Base-by-base conservation (phyloP, 2,888 invertebrate genomes). In the Spicauda simplicius region DNA sequence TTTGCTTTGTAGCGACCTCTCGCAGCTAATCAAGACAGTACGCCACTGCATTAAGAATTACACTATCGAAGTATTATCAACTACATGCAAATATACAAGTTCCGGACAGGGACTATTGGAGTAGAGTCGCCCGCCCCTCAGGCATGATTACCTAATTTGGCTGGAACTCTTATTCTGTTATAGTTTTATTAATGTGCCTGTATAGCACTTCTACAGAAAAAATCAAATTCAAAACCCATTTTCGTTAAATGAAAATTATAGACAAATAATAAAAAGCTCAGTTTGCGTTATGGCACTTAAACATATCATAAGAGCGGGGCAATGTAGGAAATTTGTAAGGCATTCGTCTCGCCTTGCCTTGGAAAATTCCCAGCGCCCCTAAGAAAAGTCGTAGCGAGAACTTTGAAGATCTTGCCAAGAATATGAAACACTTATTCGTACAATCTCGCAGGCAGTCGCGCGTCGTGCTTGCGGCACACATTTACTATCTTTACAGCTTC, bases 341-440 rank as follows among this genome's bases (percentile, higher is more conserved):
- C 59, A 65, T 54, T 65, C 19, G 53, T 64, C 37, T 52, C 30
- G 30, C 30, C 59, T 58, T 64, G 57, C 54, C 53, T 59, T 65
- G 58, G 45, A 65, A 65, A 59, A 54, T 45, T 45, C 52, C 19
- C 65, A 11, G 19, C 53, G 18, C 54, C 41, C 30, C 25, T 30
- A 59, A 53, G 59, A 59, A 62, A 64, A 64, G 64, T 41, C 52
- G 41, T 52, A n/a, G 33, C 11, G 52, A 53, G 53, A 64, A 58
- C 45, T 59, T 59, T 64, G 41, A 64, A 52, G 37, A 64, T 64
- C 52, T 52, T 18, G 33, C 59, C 62, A 54, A 65, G 59, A 65
- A 59, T 65, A 59, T 54, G 19, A 14, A 48, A 33, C 65, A 64
- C 58, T 64, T 53, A 57, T 64, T 16, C 64, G 52, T 52, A 57